phyloP scores from a whole-genome alignment of 2,888 invertebrate genomes.

The Dynastes maya region DNA sequence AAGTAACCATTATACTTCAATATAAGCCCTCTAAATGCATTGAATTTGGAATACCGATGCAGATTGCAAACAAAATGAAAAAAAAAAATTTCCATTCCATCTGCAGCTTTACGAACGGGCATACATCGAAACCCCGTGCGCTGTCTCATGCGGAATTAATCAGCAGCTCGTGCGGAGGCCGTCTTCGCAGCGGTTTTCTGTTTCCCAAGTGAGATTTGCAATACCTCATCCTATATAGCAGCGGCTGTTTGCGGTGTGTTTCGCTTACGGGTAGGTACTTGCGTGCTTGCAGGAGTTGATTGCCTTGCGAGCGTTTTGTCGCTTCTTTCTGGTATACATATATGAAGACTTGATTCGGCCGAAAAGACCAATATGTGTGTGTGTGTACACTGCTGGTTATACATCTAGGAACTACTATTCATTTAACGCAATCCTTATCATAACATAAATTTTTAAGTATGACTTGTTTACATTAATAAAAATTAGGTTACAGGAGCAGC shows the following conservation, averaged over 20 bases:
- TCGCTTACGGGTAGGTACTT: slow-evolving; percentile 40
- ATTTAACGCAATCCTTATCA: too few relatives aligned
- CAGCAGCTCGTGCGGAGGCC: slow-evolving; percentile 40
- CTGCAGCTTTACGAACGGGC: slow-evolving; percentile 26
- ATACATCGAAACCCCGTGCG: slow-evolving; percentile 30
- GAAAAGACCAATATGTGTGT: slow-evolving; percentile 9
- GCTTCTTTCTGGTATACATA: neutral
- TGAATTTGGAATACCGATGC: neutral
- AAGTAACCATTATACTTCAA: too few relatives aligned
- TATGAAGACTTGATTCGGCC: neutral
- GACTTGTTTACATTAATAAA: too few relatives aligned
- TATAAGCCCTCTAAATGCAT: too few relatives aligned
- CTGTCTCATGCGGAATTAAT: slow-evolving; percentile 37
- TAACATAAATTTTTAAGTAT: too few relatives aligned
- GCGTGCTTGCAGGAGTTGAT: slow-evolving; percentile 43
- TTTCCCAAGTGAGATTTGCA: slow-evolving; percentile 13
- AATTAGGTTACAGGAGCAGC: too few relatives aligned
- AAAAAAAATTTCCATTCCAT: neutral
- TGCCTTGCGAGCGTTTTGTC: slow-evolving; percentile 26
- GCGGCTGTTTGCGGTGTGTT: slow-evolving; percentile 36
- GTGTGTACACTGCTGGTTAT: neutral
- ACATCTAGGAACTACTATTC: too few relatives aligned
- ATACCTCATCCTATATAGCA: slow-evolving; percentile 22
- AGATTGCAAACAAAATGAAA: slow-evolving; percentile 7
- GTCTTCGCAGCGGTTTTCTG: slow-evolving; percentile 21